Evolutionary conservation across 2,888 invertebrate genomes (phyloP).

Genomic region (Hypercompe scribonia): DNA sequence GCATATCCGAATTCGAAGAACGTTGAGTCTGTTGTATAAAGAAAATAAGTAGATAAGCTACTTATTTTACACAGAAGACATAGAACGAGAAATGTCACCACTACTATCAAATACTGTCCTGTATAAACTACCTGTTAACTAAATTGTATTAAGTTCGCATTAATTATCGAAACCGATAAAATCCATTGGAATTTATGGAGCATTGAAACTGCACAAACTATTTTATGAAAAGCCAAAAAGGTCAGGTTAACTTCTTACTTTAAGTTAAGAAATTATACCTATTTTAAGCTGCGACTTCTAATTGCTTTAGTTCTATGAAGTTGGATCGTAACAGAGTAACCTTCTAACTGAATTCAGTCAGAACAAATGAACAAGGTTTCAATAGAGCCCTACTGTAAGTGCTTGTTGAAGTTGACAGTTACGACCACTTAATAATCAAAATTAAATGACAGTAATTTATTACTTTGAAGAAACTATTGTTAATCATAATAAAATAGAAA

Average conservation of each 20-base stretch:
- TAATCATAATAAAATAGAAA: too few species aligned
- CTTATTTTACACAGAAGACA: too few species aligned
- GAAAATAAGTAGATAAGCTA: too few species aligned
- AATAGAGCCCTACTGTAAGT: slow-evolving; percentile 58
- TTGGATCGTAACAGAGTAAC: slow-evolving; percentile 53
- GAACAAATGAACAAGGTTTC: slow-evolving; percentile 64
- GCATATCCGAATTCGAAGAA: too few species aligned
- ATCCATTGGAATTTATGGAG: background rate
- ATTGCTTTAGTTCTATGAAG: slow-evolving; percentile 53
- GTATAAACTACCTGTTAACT: background rate
- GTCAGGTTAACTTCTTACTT: slow-evolving; percentile 38
- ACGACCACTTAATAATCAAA: slow-evolving; percentile 24
- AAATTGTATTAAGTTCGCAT: background rate
- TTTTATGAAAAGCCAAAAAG: background rate
- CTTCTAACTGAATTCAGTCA: slow-evolving; percentile 58
- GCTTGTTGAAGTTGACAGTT: slow-evolving; percentile 46
- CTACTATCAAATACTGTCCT: too few species aligned
- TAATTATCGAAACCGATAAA: background rate
- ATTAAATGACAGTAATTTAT: slow-evolving; percentile 1
- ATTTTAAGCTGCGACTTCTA: slow-evolving; percentile 49
- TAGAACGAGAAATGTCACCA: too few species aligned
- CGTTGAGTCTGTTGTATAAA: too few species aligned
- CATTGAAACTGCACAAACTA: background rate
- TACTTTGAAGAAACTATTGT: background rate
- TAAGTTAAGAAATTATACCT: slow-evolving; percentile 28